Evolutionary conservation across 2,888 invertebrate species (phyloP).

Genomic region (Apodemia duryi): DNA sequence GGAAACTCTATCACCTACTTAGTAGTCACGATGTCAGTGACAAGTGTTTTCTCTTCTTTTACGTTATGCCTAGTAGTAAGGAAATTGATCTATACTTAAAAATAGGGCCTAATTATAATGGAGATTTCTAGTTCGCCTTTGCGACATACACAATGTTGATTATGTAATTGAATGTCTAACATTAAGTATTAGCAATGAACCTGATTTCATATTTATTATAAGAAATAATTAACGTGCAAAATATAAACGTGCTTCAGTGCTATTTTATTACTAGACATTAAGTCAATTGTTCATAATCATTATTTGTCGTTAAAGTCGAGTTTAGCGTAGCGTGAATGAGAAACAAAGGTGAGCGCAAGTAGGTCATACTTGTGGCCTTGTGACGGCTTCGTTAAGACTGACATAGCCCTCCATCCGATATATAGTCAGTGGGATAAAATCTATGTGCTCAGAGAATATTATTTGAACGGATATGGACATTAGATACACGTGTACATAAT

Average conservation of each 20-base stretch:
- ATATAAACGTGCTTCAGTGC: conserved; percentile 22
- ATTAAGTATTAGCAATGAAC: background rate
- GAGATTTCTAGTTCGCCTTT: background rate
- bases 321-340: conserved; percentile 46
- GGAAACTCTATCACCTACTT: too few species aligned
- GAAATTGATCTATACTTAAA: too few species aligned
- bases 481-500: conserved; percentile 22
- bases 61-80: too few species aligned
- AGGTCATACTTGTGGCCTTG: conserved; percentile 64
- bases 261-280: conserved; percentile 30
- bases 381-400: conserved; percentile 38
- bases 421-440: conserved; percentile 21
- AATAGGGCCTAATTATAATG: too few species aligned
- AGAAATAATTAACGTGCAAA: conserved; percentile 25
- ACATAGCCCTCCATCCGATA: conserved; percentile 50
- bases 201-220: conserved; percentile 4
- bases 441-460: background rate
- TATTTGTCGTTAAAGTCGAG: conserved; percentile 41
- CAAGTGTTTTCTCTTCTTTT: too few species aligned
- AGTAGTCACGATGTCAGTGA: too few species aligned
- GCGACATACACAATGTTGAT: background rate
- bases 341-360: conserved; percentile 71
- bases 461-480: conserved; percentile 5
- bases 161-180: background rate
- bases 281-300: conserved; percentile 37